Conservation (phyloP, 2,888 invertebrate genomes). For the Esperia sulphurella region DNA sequence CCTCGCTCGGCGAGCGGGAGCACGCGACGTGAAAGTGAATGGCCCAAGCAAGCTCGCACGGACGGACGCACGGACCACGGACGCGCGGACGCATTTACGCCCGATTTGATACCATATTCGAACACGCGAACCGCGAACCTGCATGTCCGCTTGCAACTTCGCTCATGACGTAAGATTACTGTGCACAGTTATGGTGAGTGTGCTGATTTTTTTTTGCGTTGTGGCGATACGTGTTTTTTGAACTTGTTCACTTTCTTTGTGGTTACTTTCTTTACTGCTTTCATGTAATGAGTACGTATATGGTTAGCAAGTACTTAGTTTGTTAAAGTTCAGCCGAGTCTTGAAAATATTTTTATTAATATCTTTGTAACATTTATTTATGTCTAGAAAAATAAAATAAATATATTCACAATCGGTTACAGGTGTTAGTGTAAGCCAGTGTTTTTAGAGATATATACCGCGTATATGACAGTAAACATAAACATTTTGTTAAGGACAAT, state of each 20-base stretch:
- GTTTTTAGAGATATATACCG: too few species aligned
- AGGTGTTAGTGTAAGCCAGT: too few species aligned
- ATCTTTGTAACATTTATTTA: too few species aligned
- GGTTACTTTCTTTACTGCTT: neutral
- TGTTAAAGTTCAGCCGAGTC: neutral
- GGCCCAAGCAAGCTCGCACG: slow-evolving; percentile 23
- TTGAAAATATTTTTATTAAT: too few species aligned
- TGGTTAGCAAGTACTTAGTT: too few species aligned
- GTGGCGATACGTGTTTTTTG: neutral
- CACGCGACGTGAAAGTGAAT: slow-evolving; percentile 10
- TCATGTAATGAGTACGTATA: too few species aligned
- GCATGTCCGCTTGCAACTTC: slow-evolving; percentile 24
- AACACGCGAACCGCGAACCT: slow-evolving; percentile 57
- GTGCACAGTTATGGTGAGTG: slow-evolving; percentile 21
- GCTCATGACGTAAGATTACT: slow-evolving; percentile 26
- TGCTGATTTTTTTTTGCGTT: slow-evolving; percentile 13
- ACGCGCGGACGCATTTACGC: slow-evolving; percentile 48
- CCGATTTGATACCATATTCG: slow-evolving; percentile 56
- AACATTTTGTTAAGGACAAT: too few species aligned
- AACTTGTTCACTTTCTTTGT: neutral
- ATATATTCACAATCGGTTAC: too few species aligned
- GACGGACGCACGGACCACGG: slow-evolving; percentile 30
- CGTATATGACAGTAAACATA: too few species aligned
- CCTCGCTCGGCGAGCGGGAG: neutral
- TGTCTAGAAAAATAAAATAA: too few species aligned